phyloP scores from a whole-genome alignment of 2,797 vertebrate genomes.

The Vipera latastei region DNA sequence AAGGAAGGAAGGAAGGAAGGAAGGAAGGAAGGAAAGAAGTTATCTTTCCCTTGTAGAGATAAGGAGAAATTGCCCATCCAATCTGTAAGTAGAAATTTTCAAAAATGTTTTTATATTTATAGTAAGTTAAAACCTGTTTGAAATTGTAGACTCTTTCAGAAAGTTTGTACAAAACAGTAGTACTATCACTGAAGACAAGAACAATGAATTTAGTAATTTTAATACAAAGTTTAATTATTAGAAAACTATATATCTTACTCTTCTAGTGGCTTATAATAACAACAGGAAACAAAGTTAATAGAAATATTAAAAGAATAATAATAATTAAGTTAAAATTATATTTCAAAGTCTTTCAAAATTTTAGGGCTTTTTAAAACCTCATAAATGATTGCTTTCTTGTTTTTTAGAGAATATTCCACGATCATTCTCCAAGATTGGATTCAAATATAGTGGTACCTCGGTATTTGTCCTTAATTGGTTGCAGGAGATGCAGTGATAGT shows the following conservation, averaged over 20 bases:
- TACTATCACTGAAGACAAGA: neutral
- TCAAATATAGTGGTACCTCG: neutral
- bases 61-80: neutral
- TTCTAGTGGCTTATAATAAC: neutral
- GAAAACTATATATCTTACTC: neutral
- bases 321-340: neutral
- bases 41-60: neutral
- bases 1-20: neutral
- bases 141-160: neutral
- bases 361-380: neutral
- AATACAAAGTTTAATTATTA: neutral
- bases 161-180: neutral
- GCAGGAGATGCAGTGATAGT: neutral
- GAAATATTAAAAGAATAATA: neutral
- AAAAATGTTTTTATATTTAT: neutral
- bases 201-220: neutral
- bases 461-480: neutral
- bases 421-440: neutral
- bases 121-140: neutral
- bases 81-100: neutral
- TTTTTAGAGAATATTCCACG: neutral
- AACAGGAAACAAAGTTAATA: neutral
- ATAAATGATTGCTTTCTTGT: neutral
- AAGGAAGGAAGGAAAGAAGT: neutral
- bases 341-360: neutral